Percentiles rank a stretch among this genome's conserved stretches.
Evolutionary conservation across 1,140 invertebrate species (phyloP).

Genomic region (Brevipalpus yothersi): DNA sequence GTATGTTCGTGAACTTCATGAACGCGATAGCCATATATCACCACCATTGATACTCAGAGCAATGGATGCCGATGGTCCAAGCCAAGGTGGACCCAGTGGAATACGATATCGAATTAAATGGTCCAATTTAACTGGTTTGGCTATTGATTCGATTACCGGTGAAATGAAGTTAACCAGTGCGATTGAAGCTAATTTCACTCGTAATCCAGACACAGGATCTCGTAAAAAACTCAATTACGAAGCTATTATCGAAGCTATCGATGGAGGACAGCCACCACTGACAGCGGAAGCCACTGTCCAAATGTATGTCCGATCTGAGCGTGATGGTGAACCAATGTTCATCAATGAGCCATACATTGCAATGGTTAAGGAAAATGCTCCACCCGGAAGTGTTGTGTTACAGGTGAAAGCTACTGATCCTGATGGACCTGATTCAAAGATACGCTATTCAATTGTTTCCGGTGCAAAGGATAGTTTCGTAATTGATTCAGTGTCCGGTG

Average conservation of each 20-base stretch:
- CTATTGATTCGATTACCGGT: slow-evolving; percentile 35
- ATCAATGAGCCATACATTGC: slow-evolving; percentile 16
- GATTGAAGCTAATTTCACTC: slow-evolving; percentile 4
- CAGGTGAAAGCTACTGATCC: slow-evolving; percentile 13
- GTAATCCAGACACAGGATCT: slow-evolving; percentile 1
- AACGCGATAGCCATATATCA: slow-evolving; percentile 39
- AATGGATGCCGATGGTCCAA: slow-evolving; percentile 23
- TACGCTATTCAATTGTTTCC: slow-evolving; percentile 41
- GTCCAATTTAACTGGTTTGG: slow-evolving; percentile 24
- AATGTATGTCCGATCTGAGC: slow-evolving; percentile 33
- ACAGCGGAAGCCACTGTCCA: slow-evolving; percentile 55
- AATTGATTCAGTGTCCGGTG: slow-evolving; percentile 37
- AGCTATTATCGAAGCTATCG: slow-evolving; percentile 69
- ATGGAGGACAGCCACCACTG: slow-evolving; percentile 68
- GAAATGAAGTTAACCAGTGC: slow-evolving; percentile 30
- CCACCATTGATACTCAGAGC: slow-evolving; percentile 39
- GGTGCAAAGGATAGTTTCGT: slow-evolving; percentile 54
- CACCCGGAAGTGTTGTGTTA: slow-evolving; percentile 12
- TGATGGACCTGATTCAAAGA: slow-evolving; percentile 28
- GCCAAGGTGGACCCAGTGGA: slow-evolving; percentile 37
- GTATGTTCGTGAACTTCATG: slow-evolving; percentile 22
- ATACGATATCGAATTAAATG: slow-evolving; percentile 38
- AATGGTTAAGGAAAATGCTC: slow-evolving; percentile 10
- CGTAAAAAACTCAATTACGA: slow-evolving; percentile 44
- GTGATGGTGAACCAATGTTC: slow-evolving; percentile 38